Evolutionary conservation across 2,113 vertebrate species (phyloP), one percentile per base, ranked within the genome.

Genomic region (Sander lucioperca): DNA sequence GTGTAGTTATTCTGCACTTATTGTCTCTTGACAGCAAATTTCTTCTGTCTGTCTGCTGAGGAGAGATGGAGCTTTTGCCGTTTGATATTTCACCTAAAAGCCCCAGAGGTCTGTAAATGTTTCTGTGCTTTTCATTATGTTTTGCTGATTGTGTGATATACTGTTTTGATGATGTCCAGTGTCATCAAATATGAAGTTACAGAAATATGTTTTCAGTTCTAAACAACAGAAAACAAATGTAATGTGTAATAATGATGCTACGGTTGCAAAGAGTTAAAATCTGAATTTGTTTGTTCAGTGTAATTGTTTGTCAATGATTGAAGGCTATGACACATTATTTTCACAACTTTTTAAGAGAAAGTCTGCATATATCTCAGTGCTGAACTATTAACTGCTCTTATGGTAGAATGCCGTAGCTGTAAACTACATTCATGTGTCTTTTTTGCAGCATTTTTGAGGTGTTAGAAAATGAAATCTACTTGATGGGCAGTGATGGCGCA

Each of bases 51-150:
- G 47, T 74, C 54, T 50, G 51, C 66, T 51, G 69, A 62, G 33
- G 61, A 25, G 5, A 27, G 23, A 84, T 84, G 82, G 82, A 84
- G 48, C 63, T 84, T 36, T 16, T 74, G 5, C 54, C 4, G 1
- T 67, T 67, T 61, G 61, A 78, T 33, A 7, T 73, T 67, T 73
- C 54, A 1, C 2, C 18, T 62, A 33, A 68, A 56, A 62, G 21
- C 15, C 62, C 16, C 56, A 48, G 36, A 79, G 82, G 76, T 84
- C 47, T 56, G 69, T 78, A n/a, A 65, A 15, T 27, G 43, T 54
- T 43, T 47, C 23, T 33, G 33, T 33, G 33, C 33, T 33, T 33
- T 33, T 33, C 33, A 33, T 33, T 33, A 33, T 33, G 33, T 6
- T 0, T 33, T 33, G 33, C 33, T 33, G 33, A 33, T 6, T 33